Percentiles rank a stretch among this genome's conserved stretches.
Evolutionary conservation across 1,140 invertebrate genomes (phyloP).

Genomic region (Drosophila equinoxialis): DNA sequence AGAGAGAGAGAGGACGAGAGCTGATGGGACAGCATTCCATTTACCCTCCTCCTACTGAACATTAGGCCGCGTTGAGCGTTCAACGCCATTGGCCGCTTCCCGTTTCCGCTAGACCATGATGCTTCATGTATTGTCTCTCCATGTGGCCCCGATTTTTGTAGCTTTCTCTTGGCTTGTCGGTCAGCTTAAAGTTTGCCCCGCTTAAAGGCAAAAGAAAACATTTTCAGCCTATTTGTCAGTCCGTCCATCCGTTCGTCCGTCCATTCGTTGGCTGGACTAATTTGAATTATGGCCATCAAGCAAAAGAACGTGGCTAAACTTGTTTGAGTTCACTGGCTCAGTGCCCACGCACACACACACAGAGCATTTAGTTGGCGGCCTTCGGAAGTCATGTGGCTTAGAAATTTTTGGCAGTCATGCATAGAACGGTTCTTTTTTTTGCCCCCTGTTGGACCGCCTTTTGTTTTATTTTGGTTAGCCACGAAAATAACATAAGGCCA

Average conservation of each 20-base stretch:
- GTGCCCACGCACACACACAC: constrained; percentile 36
- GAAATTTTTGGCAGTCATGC: constrained; percentile 54
- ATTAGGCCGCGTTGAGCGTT: constrained; percentile 69
- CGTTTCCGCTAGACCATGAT: constrained; percentile 59
- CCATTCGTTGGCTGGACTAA: constrained; percentile 44
- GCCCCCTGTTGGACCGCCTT: neutral
- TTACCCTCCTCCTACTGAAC: constrained; percentile 55
- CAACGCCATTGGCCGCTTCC: constrained; percentile 66
- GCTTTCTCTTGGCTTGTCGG: constrained; percentile 14
- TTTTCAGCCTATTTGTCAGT: constrained; percentile 66
- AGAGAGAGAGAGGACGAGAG: neutral
- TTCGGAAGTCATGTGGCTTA: constrained; percentile 10
- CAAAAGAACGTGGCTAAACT: constrained; percentile 65
- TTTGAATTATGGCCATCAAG: constrained; percentile 78
- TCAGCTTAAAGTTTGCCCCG: constrained; percentile 56
- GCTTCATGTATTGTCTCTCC: constrained; percentile 32
- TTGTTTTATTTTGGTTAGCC: constrained; percentile 10
- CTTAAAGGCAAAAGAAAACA: constrained; percentile 51
- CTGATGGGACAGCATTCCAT: neutral
- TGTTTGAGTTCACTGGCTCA: constrained; percentile 54
- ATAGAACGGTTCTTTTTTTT: constrained; percentile 15
- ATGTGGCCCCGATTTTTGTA: neutral
- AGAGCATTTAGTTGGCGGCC: constrained; percentile 2
- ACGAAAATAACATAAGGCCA: constrained; percentile 14
- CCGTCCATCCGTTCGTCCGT: neutral